A percentile compares a stretch with the other conserved stretches of the same genome.
These are phyloP conservation scores for Prionailurus viverrinus DNA, from an alignment of 2,113 vertebrate genomes.

Conservation along the genomic window DNA sequence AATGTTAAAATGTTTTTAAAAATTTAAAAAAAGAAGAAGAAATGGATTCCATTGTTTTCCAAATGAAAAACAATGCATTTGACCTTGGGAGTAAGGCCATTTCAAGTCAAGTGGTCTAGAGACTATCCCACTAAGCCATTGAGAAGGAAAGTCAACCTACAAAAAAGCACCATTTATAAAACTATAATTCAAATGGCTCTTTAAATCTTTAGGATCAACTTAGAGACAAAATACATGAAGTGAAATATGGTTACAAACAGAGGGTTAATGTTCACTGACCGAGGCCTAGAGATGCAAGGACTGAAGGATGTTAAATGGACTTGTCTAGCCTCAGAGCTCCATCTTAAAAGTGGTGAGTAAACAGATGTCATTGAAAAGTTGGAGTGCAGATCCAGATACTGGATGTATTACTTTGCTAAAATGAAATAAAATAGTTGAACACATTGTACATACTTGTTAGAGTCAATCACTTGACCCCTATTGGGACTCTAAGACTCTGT, in stretches of 20 bases:
- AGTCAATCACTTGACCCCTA: background rate
- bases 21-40: too few species aligned
- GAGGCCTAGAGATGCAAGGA: background rate
- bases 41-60: too few species aligned
- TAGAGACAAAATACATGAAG: background rate
- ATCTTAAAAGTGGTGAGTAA: background rate
- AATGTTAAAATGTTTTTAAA: too few species aligned
- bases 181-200: background rate
- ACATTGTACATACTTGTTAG: background rate
- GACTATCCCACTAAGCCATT: background rate
- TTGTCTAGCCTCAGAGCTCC: background rate
- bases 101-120: background rate
- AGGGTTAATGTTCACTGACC: background rate
- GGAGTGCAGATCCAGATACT: background rate
- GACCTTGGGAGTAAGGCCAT: background rate
- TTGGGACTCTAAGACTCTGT: background rate
- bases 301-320: background rate
- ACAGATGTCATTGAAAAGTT: background rate
- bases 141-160: background rate
- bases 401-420: background rate
- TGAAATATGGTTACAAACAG: background rate
- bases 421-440: background rate
- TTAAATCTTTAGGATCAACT: background rate
- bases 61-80: background rate
- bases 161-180: constrained; percentile 11